Evolutionary conservation across 2,888 invertebrate genomes (phyloP), one percentile per base, ranked within the genome.

Genomic region (Drosophila meridionalis): DNA sequence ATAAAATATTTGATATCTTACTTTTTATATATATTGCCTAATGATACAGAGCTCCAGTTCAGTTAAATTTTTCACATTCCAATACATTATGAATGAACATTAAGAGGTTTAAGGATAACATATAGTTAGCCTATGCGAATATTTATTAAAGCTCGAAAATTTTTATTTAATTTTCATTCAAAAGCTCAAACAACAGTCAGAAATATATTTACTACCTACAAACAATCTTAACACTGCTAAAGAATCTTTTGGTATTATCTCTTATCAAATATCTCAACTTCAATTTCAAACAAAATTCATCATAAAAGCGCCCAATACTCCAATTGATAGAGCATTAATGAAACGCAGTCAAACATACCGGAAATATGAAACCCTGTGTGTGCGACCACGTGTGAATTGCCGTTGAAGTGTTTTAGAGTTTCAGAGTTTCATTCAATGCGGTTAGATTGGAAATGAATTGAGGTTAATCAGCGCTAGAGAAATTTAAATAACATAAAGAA

Each of bases 381-480:
- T 14, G 20, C 45, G 69, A 66, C 69, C 76, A 65, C 70, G 77
- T 78, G 77, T 78, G 69, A 69, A 69, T 43, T 55, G 43, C 30
- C 52, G 63, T 71, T 69, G 58, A 45, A 52, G 78, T 69, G 76
- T 70, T 75, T 81, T 62, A 34, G 74, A 64, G 76, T 68, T 75
- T 81, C 62, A 34, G 74, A 67, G 70, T 70, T 75, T 78, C 62
- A 68, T 75, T 76, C 53, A 68, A 68, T 87, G 83, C 76, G 86
- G 83, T 78, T 82, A 38, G 32, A 62, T 71, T 53, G 67, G 62
- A 71, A 63, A 68, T 62, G 57, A 79, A 78, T 76, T 69, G 36
- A 76, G 78, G 78, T 80, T 78, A 80, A 76, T 71, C 76, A 80
- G 78, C 64, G 80, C 42, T 50, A 56, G 72, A 80, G 78, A 78